A percentile compares a stretch with the other conserved stretches of the same genome.
These are phyloP conservation scores for Tetranychus truncatus DNA, from an alignment of 2,888 invertebrate genomes.

Conservation along the genomic window DNA sequence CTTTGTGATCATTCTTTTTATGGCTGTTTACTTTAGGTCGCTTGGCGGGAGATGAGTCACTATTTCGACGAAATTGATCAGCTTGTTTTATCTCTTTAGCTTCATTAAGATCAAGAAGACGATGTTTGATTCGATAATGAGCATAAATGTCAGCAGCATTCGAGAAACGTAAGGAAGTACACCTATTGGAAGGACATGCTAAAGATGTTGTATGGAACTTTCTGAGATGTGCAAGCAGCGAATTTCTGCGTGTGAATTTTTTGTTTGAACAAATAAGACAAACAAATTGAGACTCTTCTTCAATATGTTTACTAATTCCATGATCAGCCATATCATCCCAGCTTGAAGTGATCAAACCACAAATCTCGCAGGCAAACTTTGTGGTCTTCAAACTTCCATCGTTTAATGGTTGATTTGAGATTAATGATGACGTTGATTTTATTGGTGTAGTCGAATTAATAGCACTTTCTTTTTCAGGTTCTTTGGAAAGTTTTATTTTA, in stretches of 20 bases:
- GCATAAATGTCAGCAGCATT: background rate
- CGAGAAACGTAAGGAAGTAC: background rate
- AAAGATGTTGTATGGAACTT: background rate
- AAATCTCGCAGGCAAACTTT: conserved; percentile 22
- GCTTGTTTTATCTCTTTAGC: background rate
- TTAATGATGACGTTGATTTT: background rate
- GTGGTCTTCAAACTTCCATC: conserved; percentile 18
- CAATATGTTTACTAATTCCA: conserved; percentile 23
- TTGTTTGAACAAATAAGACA: conserved; percentile 25
- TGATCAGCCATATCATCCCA: conserved; percentile 23
- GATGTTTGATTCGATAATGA: background rate
- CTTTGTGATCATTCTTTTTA: background rate
- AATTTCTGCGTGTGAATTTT: conserved; percentile 19
- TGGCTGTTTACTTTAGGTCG: background rate
- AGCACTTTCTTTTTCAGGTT: background rate
- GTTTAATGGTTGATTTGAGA: background rate
- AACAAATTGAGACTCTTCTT: conserved; percentile 21
- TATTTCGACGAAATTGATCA: background rate
- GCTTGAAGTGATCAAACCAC: conserved; percentile 18
- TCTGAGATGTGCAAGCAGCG: conserved; percentile 23
- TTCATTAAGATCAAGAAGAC: background rate
- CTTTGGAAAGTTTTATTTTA: background rate
- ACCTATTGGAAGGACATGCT: background rate
- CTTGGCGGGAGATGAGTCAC: background rate
- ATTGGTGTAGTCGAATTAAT: background rate